These are phyloP conservation scores for Ophion ellenae DNA, from an alignment of 2,888 invertebrate genomes.

Conservation along the genomic window DNA sequence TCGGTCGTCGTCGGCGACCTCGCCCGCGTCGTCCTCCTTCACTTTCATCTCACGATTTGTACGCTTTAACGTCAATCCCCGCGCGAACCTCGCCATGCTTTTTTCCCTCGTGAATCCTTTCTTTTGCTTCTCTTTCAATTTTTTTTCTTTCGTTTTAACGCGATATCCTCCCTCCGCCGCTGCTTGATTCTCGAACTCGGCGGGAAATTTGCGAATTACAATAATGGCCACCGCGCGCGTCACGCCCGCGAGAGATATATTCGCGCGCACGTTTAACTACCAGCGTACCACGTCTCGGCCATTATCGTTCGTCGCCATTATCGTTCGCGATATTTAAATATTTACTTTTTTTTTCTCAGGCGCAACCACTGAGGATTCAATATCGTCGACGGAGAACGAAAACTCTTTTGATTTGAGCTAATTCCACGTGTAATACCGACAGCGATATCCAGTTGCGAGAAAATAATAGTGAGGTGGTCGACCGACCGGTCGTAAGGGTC, in stretches of 20 bases:
- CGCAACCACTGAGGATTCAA: too few species aligned
- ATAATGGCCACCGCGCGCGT: conserved; percentile 76
- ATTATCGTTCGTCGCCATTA: conserved; percentile 62
- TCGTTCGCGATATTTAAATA: conserved; percentile 7
- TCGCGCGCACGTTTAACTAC: conserved; percentile 70
- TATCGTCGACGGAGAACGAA: neutral
- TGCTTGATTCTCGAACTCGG: conserved; percentile 70
- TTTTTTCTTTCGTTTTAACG: conserved; percentile 55
- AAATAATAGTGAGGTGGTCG: too few species aligned
- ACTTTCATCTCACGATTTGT: conserved; percentile 57
- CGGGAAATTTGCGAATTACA: conserved; percentile 80
- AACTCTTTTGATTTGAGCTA: too few species aligned
- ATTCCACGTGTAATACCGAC: too few species aligned
- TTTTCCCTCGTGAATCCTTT: neutral
- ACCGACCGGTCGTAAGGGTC: too few species aligned
- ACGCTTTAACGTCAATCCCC: conserved; percentile 70
- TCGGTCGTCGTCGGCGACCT: conserved; percentile 51
- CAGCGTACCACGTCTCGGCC: conserved; percentile 68
- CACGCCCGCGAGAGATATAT: conserved; percentile 65
- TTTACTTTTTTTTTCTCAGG: neutral
- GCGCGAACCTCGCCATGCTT: conserved; percentile 32
- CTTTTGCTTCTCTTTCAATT: conserved; percentile 15
- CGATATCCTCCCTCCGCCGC: conserved; percentile 57
- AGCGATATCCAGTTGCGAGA: too few species aligned
- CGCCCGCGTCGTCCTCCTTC: conserved; percentile 57